Conservation (phyloP, 2,113 vertebrate species). For the Sorex fumeus region DNA sequence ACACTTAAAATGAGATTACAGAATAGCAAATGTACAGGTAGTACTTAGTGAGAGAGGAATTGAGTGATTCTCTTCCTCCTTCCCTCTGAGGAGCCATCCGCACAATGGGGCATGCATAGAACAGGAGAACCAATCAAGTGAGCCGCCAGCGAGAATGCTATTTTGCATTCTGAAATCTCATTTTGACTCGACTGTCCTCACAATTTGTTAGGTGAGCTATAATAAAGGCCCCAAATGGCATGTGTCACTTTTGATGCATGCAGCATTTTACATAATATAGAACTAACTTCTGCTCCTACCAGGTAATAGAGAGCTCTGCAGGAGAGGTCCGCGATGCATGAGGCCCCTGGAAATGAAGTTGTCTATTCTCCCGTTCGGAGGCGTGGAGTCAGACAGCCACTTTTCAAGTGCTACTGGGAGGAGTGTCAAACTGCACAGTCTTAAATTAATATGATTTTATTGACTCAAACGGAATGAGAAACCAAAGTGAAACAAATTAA, state of each 20-base stretch:
- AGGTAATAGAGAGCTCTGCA: constrained; percentile 7
- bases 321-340: constrained; percentile 28
- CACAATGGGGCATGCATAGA: accelerated
- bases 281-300: constrained; percentile 38
- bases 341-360: constrained; percentile 61
- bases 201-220: constrained; percentile 20
- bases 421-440: constrained; percentile 24
- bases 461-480: background rate
- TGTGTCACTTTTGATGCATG: background rate
- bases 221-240: constrained; percentile 10
- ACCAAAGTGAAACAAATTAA: background rate
- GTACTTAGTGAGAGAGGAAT: background rate
- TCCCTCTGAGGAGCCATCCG: background rate
- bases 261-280: constrained; percentile 60
- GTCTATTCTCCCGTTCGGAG: background rate
- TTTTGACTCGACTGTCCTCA: constrained; percentile 67
- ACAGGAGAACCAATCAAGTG: background rate
- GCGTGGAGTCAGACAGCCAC: accelerated
- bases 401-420: constrained; percentile 31
- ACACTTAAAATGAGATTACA: background rate
- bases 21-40: background rate
- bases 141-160: background rate
- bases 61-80: background rate
- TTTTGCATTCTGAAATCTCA: constrained; percentile 17
- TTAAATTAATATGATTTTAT: constrained; percentile 36